Percentiles rank a stretch among this genome's conserved stretches.
Evolutionary conservation across 2,797 vertebrate species (phyloP).

Genomic region (Crocidura indochinensis): DNA sequence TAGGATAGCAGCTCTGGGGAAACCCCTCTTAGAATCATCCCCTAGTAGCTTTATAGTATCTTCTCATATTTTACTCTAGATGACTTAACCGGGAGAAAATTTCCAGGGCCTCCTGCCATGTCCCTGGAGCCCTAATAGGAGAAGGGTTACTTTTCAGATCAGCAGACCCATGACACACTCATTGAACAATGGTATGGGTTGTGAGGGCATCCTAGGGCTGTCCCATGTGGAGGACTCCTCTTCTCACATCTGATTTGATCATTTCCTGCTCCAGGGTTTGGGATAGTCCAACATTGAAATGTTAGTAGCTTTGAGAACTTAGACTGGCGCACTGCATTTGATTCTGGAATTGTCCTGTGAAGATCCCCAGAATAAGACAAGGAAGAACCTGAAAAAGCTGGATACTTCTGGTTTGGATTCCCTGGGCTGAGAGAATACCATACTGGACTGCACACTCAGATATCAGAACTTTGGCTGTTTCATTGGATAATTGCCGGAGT

Average conservation of each 20-base stretch:
- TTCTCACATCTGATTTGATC: background rate
- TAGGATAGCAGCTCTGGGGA: background rate
- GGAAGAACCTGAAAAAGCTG: background rate
- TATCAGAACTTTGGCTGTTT: background rate
- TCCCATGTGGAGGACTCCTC: background rate
- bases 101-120: too few relatives aligned
- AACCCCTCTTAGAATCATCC: background rate
- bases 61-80: background rate
- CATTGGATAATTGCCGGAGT: background rate
- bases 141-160: background rate
- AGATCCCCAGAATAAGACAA: rapidly evolving
- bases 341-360: background rate
- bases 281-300: background rate
- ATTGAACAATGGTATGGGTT: background rate
- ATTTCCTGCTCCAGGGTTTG: background rate
- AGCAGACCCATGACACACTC: background rate
- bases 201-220: background rate
- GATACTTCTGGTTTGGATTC: background rate
- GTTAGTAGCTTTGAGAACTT: too few relatives aligned
- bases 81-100: background rate
- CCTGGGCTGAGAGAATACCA: background rate
- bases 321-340: background rate
- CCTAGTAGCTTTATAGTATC: too few relatives aligned
- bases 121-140: background rate
- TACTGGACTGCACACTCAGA: background rate